Evolutionary conservation across 2,797 vertebrate species (phyloP).

Genomic region (Martes flavigula): DNA sequence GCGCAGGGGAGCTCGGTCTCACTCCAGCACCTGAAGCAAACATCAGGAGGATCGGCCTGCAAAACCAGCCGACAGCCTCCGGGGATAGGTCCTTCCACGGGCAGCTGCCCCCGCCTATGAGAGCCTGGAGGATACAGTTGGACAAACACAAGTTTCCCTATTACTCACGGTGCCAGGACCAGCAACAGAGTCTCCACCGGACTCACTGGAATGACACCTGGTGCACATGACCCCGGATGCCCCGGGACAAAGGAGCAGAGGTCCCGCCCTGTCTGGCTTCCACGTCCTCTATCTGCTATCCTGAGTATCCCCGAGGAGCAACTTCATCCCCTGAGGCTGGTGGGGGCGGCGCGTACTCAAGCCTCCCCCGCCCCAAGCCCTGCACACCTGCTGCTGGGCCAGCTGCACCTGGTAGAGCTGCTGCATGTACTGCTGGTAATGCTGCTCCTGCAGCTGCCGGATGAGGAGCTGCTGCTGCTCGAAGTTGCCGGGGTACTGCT

Average conservation of each 20-base stretch:
- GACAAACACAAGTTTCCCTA: background rate
- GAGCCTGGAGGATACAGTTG: background rate
- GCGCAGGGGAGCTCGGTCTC: background rate
- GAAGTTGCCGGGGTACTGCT: slow-evolving; percentile 97
- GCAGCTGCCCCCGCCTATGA: background rate
- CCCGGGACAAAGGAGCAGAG: background rate
- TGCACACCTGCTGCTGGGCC: slow-evolving; percentile 95
- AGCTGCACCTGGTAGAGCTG: slow-evolving; percentile 99
- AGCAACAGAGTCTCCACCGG: background rate
- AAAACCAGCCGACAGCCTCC: background rate
- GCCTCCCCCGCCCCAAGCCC: too few relatives aligned
- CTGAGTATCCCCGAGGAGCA: too few relatives aligned
- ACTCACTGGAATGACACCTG: background rate
- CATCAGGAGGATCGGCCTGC: background rate
- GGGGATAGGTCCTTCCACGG: background rate
- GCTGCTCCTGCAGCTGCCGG: slow-evolving; percentile 98
- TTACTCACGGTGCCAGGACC: background rate
- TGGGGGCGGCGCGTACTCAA: too few relatives aligned
- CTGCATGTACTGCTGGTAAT: slow-evolving; percentile 99
- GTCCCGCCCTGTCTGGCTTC: too few relatives aligned
- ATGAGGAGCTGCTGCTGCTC: slow-evolving; percentile 98
- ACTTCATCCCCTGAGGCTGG: too few relatives aligned
- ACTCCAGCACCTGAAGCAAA: background rate
- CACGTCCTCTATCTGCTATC: too few relatives aligned
- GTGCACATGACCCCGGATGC: background rate